Base-by-base conservation (phyloP, 2,888 invertebrate species). In the Ellobium chinense region DNA sequence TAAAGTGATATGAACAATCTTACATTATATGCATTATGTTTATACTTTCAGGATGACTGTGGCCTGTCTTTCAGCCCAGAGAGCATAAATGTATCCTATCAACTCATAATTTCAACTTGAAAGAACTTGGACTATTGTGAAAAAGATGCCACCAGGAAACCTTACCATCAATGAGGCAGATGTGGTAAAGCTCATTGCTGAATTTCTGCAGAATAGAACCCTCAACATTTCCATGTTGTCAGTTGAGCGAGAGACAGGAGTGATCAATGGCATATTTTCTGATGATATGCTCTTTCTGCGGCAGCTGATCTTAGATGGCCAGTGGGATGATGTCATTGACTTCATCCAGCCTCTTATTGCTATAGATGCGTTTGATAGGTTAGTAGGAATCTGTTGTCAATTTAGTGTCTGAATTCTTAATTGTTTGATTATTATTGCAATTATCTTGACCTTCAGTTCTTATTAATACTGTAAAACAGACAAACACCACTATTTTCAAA, bases 321-420 rank as follows among this genome's bases (percentile, higher is more conserved):
- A 98, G 93, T 99, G 99, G 99, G 98, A 99, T 93, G 98, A 98
- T 93, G 98, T 97, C 0, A 94, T 98, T 82, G 98, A 98, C 92
- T 99, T 99, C 93, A 96, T 98, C 82, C 97, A 98, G 94, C 99
- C 99, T 0, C 94, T 99, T 76, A 96, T 97, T 82, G 88, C 92
- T 9, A 88, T 94, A 24, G 96, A 94, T 29, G 95, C 96, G 62
- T 98, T 98, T 93, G 96, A 98, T 92, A 95, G 95, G 80, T 80
- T 62, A 37, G 54, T 21, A 24, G 12, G 7, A 7, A 46, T 46
- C 7, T 46, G 18, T 46, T 46, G 7, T n/a, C n/a, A n/a, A n/a
- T n/a, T n/a, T n/a, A n/a, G n/a, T n/a, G n/a, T n/a, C n/a, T n/a
- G n/a, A n/a, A n/a, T n/a, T n/a, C n/a, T n/a, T n/a, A n/a, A n/a